These are phyloP conservation scores for Myotis vivesi DNA, from an alignment of 2,797 vertebrate species.

Conservation along the genomic window DNA sequence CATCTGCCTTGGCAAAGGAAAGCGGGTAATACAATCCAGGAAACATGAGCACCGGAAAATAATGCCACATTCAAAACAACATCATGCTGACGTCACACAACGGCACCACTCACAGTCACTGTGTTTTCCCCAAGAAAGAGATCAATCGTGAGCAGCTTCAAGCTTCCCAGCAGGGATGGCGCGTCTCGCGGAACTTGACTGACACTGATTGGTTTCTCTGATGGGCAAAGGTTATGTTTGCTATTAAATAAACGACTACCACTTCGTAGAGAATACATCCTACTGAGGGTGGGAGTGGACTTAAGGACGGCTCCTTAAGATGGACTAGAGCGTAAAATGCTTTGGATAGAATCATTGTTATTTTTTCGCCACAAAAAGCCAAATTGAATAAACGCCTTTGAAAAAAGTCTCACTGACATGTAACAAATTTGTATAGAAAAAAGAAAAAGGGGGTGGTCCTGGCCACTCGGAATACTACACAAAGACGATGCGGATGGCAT, in stretches of 20 bases:
- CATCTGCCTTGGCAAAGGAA: constrained; percentile 83
- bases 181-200: constrained; percentile 80
- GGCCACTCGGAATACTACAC: constrained; percentile 76
- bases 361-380: constrained; percentile 76
- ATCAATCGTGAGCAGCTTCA: constrained; percentile 82
- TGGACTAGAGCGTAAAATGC: constrained; percentile 60
- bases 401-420: constrained; percentile 77
- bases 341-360: constrained; percentile 60
- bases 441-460: constrained; percentile 49
- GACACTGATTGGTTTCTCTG: constrained; percentile 80
- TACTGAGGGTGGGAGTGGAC: constrained; percentile 68
- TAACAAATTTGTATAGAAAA: constrained; percentile 77
- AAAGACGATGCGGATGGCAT: constrained; percentile 80
- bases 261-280: constrained; percentile 77
- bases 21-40: constrained; percentile 87
- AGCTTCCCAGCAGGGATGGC: constrained; percentile 83
- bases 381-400: constrained; percentile 61
- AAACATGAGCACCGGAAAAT: constrained; percentile 87
- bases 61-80: constrained; percentile 87
- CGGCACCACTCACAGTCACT: constrained; percentile 85
- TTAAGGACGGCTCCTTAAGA: constrained; percentile 72
- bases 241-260: constrained; percentile 64
- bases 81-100: constrained; percentile 88
- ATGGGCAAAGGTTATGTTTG: constrained; percentile 71
- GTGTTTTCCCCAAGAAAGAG: constrained; percentile 82